Conservation (phyloP, 2,113 vertebrate species). For the Sporophila hypoxantha region DNA sequence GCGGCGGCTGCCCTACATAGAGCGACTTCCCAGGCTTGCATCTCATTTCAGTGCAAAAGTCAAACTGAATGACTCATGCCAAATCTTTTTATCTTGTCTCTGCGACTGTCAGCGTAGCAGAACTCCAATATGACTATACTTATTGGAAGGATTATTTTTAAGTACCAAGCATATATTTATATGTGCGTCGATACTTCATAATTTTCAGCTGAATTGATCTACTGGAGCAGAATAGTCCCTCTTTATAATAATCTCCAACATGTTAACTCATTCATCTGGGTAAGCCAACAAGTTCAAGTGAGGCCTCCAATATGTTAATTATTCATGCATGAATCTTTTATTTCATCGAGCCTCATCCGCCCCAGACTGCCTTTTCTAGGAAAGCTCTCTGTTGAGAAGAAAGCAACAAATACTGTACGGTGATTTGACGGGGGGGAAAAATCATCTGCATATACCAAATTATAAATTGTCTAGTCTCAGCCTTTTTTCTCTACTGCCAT, state of each 20-base stretch:
- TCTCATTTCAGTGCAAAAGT: conserved; percentile 37
- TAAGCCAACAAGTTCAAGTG: conserved; percentile 55
- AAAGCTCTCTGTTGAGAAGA: conserved; percentile 48
- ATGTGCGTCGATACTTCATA: conserved; percentile 5
- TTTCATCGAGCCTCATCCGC: conserved; percentile 46
- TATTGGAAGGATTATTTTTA: conserved; percentile 54
- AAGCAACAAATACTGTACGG: conserved; percentile 44
- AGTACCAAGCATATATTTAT: conserved; percentile 12
- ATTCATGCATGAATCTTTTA: conserved; percentile 58
- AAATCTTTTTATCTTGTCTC: conserved; percentile 24
- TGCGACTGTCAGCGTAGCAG: conserved; percentile 21
- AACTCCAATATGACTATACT: conserved; percentile 34
- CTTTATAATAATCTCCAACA: conserved; percentile 44
- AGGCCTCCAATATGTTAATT: conserved; percentile 66
- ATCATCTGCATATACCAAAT: conserved; percentile 44
- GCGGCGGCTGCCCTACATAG: not conserved
- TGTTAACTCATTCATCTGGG: conserved; percentile 56
- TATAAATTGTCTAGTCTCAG: conserved; percentile 51
- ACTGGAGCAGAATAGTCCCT: conserved; percentile 25
- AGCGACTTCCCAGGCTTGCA: not conserved
- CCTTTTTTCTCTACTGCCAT: conserved; percentile 65
- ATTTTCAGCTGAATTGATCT: conserved; percentile 40
- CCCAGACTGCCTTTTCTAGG: conserved; percentile 60
- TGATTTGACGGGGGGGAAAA: not conserved
- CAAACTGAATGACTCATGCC: conserved; percentile 39